Base-by-base conservation (phyloP, 2,113 vertebrate genomes). In the Pachyramphus minor region DNA sequence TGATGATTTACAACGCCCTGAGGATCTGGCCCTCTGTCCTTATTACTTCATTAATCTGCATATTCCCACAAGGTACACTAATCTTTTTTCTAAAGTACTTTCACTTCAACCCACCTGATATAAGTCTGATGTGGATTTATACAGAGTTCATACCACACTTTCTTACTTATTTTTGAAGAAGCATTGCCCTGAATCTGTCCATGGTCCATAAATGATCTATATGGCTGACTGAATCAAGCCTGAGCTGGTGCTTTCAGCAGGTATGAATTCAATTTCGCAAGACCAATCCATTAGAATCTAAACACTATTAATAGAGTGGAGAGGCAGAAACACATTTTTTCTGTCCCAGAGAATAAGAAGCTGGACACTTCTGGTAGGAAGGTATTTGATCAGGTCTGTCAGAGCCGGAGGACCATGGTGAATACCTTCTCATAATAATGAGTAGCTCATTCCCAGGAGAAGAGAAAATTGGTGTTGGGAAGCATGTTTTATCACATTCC, bases 21-120 rank as follows among this genome's bases (percentile, higher is more conserved):
- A 94, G 72, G 75, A 96, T 88, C 67, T 93, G 63, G 78, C 55
- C 91, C 90, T 86, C 67, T 91, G 35, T 91, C 75, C 64, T 89
- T 85, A 80, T 83, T 94, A 93, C 83, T 96, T 90, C 67, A 93
- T 96, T 93, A 91, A 95, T 80, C 84, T 96, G 73, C 95, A 97
- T 93, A 97, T 35, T 91, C 75, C 79, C 82, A 64, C 68, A 95
- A 68, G 47, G 62, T 89, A 59, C 82, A 95, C 41, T 52, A 31
- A 41, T 95, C 49, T 92, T 95, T 92, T 89, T 90, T 35, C 72
- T 87, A 66, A 83, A 88, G 69, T 60, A 75, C 39, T 75, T 56
- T 50, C 76, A 93, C 64, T 89, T 64, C 73, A 88, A 11, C 59
- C 42, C 80, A 67, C 74, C 74, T 89, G 30, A 80, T 95, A 13